Base-by-base conservation (phyloP, 2,888 invertebrate genomes). In the Colletes collaris region DNA sequence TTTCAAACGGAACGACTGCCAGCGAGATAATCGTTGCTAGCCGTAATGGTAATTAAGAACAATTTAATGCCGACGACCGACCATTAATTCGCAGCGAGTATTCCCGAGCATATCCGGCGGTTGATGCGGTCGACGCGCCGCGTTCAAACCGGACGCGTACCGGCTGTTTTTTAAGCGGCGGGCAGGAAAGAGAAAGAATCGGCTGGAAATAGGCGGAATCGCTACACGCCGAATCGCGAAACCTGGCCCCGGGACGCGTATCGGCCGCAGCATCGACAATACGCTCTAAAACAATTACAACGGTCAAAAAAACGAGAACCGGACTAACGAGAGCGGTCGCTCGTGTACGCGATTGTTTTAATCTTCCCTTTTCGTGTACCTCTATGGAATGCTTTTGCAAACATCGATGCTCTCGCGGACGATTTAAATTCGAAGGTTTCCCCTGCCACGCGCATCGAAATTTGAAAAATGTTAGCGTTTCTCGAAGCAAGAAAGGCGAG, bases 1-100 rank as follows among this genome's bases (percentile, higher is more conserved):
- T 63, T 63, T 44, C 11, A 49, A 27, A 11, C 60, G 60, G 2
- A 19, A 62, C 46, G 35, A 19, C 49, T 7, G 7, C 44, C 46
- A 13, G 35, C 44, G 49, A 49, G 67, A 68, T 68, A 68, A 68
- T 68, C 49, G 58, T 50, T 50, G 49, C 27, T 66, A 73, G 46
- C 55, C 70, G 66, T 70, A 56, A 73, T 66, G 75, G 74, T 60
- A 82, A 79, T 80, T 82, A 76, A 82, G 81, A 79, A 73, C 78
- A 79, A 84, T 83, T 82, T 83, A 83, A 85, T 59, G 68, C 69
- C 79, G 69, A 56, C 68, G 72, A 70, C 80, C 82, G 73, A 69
- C 59, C 56, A 75, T 79, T 85, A 84, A 84, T 85, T 82, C 85
- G 81, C 80, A 74, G 35, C 55, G 62, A 49, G 58, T 68, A 63